Percentiles rank a stretch among this genome's conserved stretches.
phyloP scores from a whole-genome alignment of 2,888 invertebrate genomes.

The Drosophila anomalata region DNA sequence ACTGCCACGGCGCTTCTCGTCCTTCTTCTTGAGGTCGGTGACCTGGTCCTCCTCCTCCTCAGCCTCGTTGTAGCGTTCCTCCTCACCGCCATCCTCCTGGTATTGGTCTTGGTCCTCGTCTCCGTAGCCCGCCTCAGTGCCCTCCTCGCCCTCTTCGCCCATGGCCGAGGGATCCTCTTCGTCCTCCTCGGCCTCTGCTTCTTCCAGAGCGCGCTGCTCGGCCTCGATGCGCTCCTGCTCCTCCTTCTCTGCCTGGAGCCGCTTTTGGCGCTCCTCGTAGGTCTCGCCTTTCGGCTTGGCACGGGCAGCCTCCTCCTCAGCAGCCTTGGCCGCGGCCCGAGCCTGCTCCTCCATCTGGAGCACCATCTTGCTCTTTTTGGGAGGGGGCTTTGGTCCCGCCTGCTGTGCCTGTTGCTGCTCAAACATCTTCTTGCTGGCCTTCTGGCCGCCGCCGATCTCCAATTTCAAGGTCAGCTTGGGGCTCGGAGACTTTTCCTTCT shows the following conservation, averaged over 20 bases:
- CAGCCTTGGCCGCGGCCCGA: slow-evolving; percentile 82
- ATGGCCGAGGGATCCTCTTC: slow-evolving; percentile 63
- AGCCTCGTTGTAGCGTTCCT: slow-evolving; percentile 54
- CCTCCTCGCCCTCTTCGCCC: slow-evolving; percentile 67
- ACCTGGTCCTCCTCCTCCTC: slow-evolving; percentile 70
- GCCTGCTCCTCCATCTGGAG: slow-evolving; percentile 83
- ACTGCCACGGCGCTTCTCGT: slow-evolving; percentile 78
- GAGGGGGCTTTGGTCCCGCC: slow-evolving; percentile 81
- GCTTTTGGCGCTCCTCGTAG: slow-evolving; percentile 82
- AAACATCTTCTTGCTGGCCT: slow-evolving; percentile 83
- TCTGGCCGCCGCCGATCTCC: slow-evolving; percentile 82
- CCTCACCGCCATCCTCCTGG: slow-evolving; percentile 52
- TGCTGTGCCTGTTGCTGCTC: slow-evolving; percentile 77
- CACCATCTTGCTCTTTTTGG: slow-evolving; percentile 82
- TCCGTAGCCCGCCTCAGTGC: slow-evolving; percentile 65
- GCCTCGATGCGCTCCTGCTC: slow-evolving; percentile 80
- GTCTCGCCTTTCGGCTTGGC: slow-evolving; percentile 81
- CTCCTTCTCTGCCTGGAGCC: slow-evolving; percentile 80
- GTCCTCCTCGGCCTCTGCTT: slow-evolving; percentile 72
- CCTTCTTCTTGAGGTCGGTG: slow-evolving; percentile 61
- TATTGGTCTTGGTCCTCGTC: slow-evolving; percentile 68
- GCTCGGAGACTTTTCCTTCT: slow-evolving; percentile 82
- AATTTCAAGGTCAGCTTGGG: slow-evolving; percentile 82
- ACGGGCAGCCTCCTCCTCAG: slow-evolving; percentile 80
- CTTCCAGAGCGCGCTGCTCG: slow-evolving; percentile 78